Evolutionary conservation across 2,113 vertebrate genomes (phyloP), one percentile per base, ranked within the genome.

Genomic region (Myrmecophaga tridactyla): DNA sequence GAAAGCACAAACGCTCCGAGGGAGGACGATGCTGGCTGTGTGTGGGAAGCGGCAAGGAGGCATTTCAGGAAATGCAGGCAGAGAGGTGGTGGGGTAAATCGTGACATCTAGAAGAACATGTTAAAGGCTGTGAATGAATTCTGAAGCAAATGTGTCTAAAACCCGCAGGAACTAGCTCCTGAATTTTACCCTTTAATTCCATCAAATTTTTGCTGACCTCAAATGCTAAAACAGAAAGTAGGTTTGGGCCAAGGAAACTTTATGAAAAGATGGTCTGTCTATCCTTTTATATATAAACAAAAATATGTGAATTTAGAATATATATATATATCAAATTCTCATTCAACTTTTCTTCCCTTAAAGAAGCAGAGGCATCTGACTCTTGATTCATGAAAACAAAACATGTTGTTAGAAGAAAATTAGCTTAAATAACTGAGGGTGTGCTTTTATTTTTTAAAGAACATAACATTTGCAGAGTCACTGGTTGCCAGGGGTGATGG

Each of bases 131-230:
- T 4, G 1, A 9, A 1, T 6, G 29, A 15, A 21, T 62, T 70
- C 69, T 29, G 1, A 1, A 13, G 83, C 0, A 1, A 27, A 4
- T 10, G 0, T 1, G 0, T 18, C 48, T 6, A 1, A 12, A 43
- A 15, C 34, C 20, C 7, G 36, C 21, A 53, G 73, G 65, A 53
- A 34, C 13, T 0, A 0, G 39, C 20, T 23, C 56, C 48, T 9
- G 1, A 2, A 1, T 4, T 8, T 21, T 7, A 21, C 2, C 23
- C 0, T 2, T 12, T 10, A 21, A 14, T 7, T 21, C 48, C n/a
- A 21, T 17, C 25, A 4, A 0, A 34, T 7, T n/a, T 25, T 56
- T 46, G 53, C 72, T 39, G 25, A 73, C 20, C 0, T 78, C 27
- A 13, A 2, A 3, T 18, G 34, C 18, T 23, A 0, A 0, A 41